These are phyloP conservation scores for Bombycilla garrulus DNA, from an alignment of 2,113 vertebrate genomes.

Conservation along the genomic window DNA sequence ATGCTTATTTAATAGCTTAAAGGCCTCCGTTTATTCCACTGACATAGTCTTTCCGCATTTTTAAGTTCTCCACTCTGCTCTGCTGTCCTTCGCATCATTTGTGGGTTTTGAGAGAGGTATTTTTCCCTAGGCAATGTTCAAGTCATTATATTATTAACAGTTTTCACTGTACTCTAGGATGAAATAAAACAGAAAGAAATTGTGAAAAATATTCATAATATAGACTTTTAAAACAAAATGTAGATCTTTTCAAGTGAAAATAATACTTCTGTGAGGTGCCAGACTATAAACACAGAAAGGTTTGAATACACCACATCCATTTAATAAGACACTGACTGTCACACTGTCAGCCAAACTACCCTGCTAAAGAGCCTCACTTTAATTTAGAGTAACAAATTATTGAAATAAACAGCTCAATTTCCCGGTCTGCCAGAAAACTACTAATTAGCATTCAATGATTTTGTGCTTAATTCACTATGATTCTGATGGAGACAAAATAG, in stretches of 20 bases:
- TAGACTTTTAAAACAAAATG: neutral
- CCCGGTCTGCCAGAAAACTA: neutral
- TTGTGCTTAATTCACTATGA: neutral
- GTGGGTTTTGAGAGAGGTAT: neutral
- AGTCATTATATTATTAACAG: neutral
- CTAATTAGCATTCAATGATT: conserved; percentile 1
- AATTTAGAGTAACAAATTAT: neutral
- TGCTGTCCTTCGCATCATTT: neutral
- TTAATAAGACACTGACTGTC: neutral
- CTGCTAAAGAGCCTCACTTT: neutral
- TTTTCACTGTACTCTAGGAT: neutral
- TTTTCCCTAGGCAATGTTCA: neutral
- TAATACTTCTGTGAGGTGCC: neutral
- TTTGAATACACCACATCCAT: neutral
- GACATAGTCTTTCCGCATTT: neutral
- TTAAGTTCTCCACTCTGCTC: neutral
- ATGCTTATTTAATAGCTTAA: neutral
- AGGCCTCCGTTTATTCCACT: neutral
- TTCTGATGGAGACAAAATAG: neutral
- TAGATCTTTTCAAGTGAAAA: neutral
- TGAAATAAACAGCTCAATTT: conserved; percentile 2
- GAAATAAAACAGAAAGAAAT: neutral
- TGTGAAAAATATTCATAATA: neutral
- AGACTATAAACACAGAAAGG: neutral
- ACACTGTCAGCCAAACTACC: neutral